A percentile compares a stretch with the other conserved stretches of the same genome.
Conservation (phyloP, 2,113 vertebrate genomes). For the Tonatia bakeri region DNA sequence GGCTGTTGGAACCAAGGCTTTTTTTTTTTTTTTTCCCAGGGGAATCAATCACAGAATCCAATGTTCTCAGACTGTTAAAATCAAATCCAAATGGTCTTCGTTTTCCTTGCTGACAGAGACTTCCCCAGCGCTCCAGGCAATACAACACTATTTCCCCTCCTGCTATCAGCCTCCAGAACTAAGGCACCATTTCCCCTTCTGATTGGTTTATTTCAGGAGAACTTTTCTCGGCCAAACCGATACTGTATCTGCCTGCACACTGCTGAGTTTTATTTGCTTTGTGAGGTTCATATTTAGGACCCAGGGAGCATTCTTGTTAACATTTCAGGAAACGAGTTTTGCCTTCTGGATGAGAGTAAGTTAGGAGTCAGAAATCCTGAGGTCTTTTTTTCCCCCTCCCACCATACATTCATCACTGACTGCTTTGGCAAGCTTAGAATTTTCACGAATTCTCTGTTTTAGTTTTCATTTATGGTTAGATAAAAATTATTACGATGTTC, state of each 20-base stretch:
- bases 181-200: not conserved
- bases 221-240: not conserved
- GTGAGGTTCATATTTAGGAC: not conserved
- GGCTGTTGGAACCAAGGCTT: not conserved
- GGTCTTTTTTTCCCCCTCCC: not conserved
- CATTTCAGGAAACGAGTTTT: constrained; percentile 6
- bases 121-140: not conserved
- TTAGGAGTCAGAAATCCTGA: not conserved
- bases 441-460: not conserved
- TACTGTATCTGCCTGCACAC: not conserved
- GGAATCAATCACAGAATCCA: constrained; percentile 5
- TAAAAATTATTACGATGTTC: not conserved
- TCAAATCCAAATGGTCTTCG: not conserved
- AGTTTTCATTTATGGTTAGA: not conserved
- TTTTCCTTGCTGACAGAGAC: not conserved
- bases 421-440: not conserved
- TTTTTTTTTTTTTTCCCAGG: not conserved
- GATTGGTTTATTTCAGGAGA: not conserved
- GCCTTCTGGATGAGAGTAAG: not conserved
- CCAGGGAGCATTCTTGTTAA: not conserved
- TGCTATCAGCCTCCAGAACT: not conserved
- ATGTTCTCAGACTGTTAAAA: not conserved
- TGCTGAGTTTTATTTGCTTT: not conserved
- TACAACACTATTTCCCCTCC: not conserved
- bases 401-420: not conserved